A percentile compares a stretch with the other conserved stretches of the same genome.
Conservation (phyloP, 2,797 vertebrate genomes). For the Alauda arvensis region DNA sequence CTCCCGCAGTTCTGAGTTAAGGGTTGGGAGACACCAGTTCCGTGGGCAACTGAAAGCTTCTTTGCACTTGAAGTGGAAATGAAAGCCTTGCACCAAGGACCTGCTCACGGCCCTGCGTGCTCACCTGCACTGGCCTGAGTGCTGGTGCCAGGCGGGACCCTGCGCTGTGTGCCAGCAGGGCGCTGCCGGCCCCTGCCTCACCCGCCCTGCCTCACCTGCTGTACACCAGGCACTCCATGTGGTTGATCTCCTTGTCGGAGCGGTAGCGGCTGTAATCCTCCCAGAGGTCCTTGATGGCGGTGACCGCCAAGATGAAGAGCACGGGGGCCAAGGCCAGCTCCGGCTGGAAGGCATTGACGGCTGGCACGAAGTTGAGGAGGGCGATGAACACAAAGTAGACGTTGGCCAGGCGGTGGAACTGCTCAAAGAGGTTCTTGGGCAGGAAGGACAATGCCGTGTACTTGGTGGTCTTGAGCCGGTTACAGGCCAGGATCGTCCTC, state of each 20-base stretch:
- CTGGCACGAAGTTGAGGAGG: slow-evolving; percentile 90
- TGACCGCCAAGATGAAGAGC: slow-evolving; percentile 93
- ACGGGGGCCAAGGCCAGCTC: slow-evolving; percentile 91
- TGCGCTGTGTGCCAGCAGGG: accelerated
- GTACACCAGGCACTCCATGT: slow-evolving; percentile 94
- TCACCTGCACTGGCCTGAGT: accelerated
- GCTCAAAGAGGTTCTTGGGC: slow-evolving; percentile 96
- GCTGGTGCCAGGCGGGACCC: neutral
- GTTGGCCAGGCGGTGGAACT: slow-evolving; percentile 94
- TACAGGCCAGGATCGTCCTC: slow-evolving; percentile 71
- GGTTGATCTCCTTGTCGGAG: slow-evolving; percentile 93
- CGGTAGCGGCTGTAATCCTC: slow-evolving; percentile 93
- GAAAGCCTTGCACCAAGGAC: neutral
- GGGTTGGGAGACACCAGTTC: neutral
- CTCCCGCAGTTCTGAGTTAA: neutral
- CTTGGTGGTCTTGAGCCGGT: slow-evolving; percentile 94
- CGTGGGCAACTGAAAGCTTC: neutral
- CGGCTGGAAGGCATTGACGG: slow-evolving; percentile 92
- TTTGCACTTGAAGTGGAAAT: accelerated
- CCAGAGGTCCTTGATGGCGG: slow-evolving; percentile 94
- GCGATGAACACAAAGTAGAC: slow-evolving; percentile 97
- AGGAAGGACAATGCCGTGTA: slow-evolving; percentile 93
- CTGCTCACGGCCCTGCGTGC: neutral
- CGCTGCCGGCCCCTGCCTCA: neutral
- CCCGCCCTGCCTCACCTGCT: slow-evolving; percentile 76